Base-by-base conservation (phyloP, 2,888 invertebrate genomes). In the Platycnemis pennipes region DNA sequence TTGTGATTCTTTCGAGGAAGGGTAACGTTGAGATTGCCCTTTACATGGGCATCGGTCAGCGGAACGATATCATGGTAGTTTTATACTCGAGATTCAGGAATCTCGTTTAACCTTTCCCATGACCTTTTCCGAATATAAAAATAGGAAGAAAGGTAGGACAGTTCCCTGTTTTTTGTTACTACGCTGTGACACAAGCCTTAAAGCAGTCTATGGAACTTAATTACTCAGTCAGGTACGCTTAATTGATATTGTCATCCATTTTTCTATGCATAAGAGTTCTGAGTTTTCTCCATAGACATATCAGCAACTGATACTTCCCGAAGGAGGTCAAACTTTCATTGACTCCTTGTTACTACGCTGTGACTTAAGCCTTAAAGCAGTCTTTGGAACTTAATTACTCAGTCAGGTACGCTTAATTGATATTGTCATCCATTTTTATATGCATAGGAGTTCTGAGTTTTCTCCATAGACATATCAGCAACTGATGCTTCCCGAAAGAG, bases 41-140 rank as follows among this genome's bases (percentile, higher is more conserved):
- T 77, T 77, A 26, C 77, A 37, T 77, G 77, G 77, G 77, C 37
- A 77, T 77, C 31, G 77, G 37, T n/a, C 77, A 77, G 77, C 37
- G 77, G 77, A 77, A 77, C 31, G 13, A 77, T 4, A 31, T 77
- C 31, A 77, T 37, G 77, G 77, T 2, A 77, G n/a, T 31, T 37
- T 77, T 77, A 63, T 63, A 31, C 37, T 77, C n/a, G 37, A 77
- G 77, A 13, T 37, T 77, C 77, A 77, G 37, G 37, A 77, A 77
- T 77, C 13, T 5, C n/a, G 31, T 37, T 37, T 37, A 26, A 77
- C 77, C 77, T 77, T 77, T 77, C 13, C 31, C 13, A 4, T 77
- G 77, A 77, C 77, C 77, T 77, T 77, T 77, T 31, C 4, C 16
- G 11, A 37, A 37, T 31, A 37, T 77, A 69, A 16, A 37, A 5